Conservation (phyloP, 1,140 invertebrate species). For the Aphidius ervi region DNA sequence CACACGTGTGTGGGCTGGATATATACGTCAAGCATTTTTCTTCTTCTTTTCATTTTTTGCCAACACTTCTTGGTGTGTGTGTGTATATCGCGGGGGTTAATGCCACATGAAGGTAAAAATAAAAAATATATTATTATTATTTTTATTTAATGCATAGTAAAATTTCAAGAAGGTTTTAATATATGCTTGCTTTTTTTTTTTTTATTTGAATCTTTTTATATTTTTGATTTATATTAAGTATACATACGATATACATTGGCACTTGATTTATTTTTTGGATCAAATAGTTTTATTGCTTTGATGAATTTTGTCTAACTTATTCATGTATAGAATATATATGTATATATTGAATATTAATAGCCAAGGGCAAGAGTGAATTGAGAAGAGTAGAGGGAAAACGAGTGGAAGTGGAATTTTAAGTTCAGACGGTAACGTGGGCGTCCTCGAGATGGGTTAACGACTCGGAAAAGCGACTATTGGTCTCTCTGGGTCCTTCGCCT, state of each 20-base stretch:
- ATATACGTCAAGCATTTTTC: neutral
- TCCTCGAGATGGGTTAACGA: constrained; percentile 27
- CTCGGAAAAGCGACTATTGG: constrained; percentile 31
- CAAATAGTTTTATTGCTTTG: neutral
- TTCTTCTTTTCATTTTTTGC: neutral
- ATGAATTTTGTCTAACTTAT: constrained; percentile 6
- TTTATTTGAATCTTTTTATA: no score
- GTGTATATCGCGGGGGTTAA: constrained; percentile 1
- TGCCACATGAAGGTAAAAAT: constrained; percentile 1
- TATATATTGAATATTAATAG: constrained; percentile 10
- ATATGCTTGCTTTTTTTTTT: neutral
- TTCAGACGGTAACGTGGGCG: constrained; percentile 24
- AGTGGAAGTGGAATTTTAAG: constrained; percentile 16
- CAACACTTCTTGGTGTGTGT: neutral
- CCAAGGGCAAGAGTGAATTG: constrained; percentile 5
- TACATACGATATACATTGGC: neutral
- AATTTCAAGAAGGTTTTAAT: constrained; percentile 14
- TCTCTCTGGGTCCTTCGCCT: constrained; percentile 24
- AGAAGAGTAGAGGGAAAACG: neutral
- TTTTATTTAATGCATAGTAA: neutral
- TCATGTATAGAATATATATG: constrained; percentile 16
- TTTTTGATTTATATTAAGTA: no score
- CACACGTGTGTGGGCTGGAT: no score
- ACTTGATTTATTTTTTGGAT: neutral
- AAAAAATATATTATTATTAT: neutral